Evolutionary conservation across 53 echinoderm and acorn worm species (phyloP).

Genomic region (Astropecten irregularis): DNA sequence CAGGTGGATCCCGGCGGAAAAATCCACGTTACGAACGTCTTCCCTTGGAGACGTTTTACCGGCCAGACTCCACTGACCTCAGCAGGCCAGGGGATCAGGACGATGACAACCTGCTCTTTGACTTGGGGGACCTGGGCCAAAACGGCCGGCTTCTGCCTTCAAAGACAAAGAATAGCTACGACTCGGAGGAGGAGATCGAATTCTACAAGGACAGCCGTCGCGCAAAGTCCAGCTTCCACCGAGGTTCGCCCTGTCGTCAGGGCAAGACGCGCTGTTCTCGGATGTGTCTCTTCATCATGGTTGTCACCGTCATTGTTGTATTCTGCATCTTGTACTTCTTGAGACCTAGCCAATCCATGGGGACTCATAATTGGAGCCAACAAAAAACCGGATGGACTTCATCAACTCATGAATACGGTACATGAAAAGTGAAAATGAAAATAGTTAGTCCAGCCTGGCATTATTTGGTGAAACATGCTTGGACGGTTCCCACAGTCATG

Average conservation of each 20-base stretch:
- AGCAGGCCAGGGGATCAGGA: background rate
- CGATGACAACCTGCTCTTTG: constrained; percentile 35
- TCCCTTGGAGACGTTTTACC: constrained; percentile 36
- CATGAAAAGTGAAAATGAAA: background rate
- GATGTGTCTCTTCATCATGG: background rate
- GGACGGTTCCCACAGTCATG: too few species aligned
- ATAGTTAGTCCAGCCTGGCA: too few species aligned
- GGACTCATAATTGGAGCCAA: background rate
- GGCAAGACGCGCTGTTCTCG: too few species aligned
- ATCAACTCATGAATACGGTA: constrained; percentile 14
- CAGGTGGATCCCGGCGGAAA: background rate
- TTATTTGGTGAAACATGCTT: too few species aligned
- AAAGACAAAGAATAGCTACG: background rate
- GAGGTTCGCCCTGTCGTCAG: too few species aligned
- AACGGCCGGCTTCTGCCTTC: constrained; percentile 23
- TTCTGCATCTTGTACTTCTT: background rate
- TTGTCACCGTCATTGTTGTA: background rate
- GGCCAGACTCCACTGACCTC: background rate
- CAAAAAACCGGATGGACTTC: constrained; percentile 9
- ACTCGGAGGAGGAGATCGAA: constrained; percentile 48
- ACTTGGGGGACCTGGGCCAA: background rate
- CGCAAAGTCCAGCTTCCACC: background rate
- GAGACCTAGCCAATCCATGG: background rate
- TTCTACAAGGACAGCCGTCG: constrained; percentile 29
- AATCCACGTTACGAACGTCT: constrained; percentile 41